A percentile compares a stretch with the other conserved stretches of the same genome.
These are phyloP conservation scores for Halcyon malimbica DNA, from an alignment of 2,113 vertebrate genomes.

Conservation along the genomic window DNA sequence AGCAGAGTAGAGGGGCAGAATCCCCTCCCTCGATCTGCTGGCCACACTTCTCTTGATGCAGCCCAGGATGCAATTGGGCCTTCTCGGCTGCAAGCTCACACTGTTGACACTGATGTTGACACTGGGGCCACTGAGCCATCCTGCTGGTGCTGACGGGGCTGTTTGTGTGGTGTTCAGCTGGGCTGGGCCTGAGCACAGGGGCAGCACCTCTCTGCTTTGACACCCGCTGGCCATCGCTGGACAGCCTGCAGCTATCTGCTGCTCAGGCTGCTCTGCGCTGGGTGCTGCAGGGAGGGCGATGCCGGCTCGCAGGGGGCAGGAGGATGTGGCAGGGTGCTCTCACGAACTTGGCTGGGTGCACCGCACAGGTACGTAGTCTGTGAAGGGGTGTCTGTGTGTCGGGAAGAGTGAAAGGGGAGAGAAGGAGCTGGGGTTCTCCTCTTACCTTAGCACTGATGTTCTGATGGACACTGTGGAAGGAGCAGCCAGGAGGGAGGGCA, in stretches of 20 bases:
- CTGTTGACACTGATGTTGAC: neutral
- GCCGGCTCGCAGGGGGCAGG: neutral
- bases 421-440: neutral
- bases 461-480: neutral
- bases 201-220: neutral
- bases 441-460: neutral
- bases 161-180: neutral
- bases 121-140: neutral
- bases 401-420: neutral
- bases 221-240: rapidly evolving
- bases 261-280: neutral
- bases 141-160: neutral
- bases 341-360: neutral
- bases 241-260: neutral
- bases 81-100: too few relatives aligned
- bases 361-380: rapidly evolving
- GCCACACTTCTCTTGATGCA: too few relatives aligned
- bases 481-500: neutral
- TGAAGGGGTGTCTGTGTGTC: too few relatives aligned
- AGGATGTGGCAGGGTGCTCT: neutral
- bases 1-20: too few relatives aligned
- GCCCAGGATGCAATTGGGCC: too few relatives aligned
- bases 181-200: neutral
- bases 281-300: neutral
- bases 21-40: too few relatives aligned